A percentile compares a stretch with the other conserved stretches of the same genome.
Evolutionary conservation across 2,888 invertebrate genomes (phyloP).

Genomic region (Luperina testacea): DNA sequence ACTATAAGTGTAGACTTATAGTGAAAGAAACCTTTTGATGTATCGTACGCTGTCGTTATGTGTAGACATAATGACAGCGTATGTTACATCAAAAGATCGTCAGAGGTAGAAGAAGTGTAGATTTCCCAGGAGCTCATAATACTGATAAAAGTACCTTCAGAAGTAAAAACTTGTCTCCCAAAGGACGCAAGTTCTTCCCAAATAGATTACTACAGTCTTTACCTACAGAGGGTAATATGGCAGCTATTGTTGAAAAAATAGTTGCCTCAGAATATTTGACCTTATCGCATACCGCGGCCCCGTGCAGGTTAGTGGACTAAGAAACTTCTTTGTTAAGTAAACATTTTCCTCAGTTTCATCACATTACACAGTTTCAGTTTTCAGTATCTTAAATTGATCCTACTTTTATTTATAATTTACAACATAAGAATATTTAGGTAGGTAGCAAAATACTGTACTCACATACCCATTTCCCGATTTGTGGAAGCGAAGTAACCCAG

Average conservation of each 20-base stretch:
- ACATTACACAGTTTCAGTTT: neutral
- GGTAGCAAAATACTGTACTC: neutral
- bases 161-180: slow-evolving; percentile 78
- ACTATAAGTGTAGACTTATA: slow-evolving; percentile 10
- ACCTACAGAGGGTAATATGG: slow-evolving; percentile 62
- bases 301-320: neutral
- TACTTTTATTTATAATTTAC: neutral
- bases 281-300: neutral
- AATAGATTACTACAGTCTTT: slow-evolving; percentile 79
- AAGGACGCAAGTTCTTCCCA: slow-evolving; percentile 75
- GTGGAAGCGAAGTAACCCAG: slow-evolving; percentile 13
- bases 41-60: too few relatives aligned
- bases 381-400: neutral
- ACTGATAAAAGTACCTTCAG: slow-evolving; percentile 79
- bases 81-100: slow-evolving; percentile 61
- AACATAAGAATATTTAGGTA: neutral
- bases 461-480: neutral
- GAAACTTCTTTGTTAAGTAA: neutral
- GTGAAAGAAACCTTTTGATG: too few relatives aligned
- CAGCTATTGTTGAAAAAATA: slow-evolving; percentile 58
- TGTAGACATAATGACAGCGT: slow-evolving; percentile 33
- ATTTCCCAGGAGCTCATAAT: slow-evolving; percentile 80
- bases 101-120: slow-evolving; percentile 74
- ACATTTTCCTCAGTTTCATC: neutral
- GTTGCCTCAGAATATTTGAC: slow-evolving; percentile 33